Evolutionary conservation across 2,113 vertebrate species (phyloP), one percentile per base, ranked within the genome.

Genomic region (Ailurus styani): DNA sequence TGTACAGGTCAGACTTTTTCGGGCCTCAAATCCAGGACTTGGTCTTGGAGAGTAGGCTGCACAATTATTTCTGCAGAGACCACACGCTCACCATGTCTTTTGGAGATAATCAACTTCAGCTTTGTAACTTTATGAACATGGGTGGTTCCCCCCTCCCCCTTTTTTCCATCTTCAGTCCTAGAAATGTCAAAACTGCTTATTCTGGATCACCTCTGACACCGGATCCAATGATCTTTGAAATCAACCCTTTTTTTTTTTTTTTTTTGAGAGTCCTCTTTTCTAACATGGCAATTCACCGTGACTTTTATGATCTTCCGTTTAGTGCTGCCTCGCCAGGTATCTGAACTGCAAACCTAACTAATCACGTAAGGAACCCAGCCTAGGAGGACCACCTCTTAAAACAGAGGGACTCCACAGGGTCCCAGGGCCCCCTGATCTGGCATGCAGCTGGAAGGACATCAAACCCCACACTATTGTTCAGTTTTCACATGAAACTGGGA

Each of bases 1-100:
- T 85, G 90, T 45, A 57, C 31, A 47, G 75, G 93, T 96, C 88
- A 95, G 62, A n/a, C 84, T 95, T 96, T 87, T 7, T 79, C 92
- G 93, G 96, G 87, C 89, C 57, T 25, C 50, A 57, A 4, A 75
- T 54, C 89, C 68, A 94, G 86, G 7, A 0, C 55, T 50, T 66
- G n/a, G 57, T 94, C 47, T 86, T 78, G 31, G 75, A 57, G 47
- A 70, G 37, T 4, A 0, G 50, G 27, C 70, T 20, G 0, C 11
- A 2, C 50, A 62, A n/a, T 62, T 23, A 4, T 83, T 79, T 42
- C 79, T 79, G 47, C 15, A 37, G 54, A 54, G n/a, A n/a, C 77
- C 68, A n/a, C 55, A 29, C 21, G 34, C 13, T 64, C 21, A 34
- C 57, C 12, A 5, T 54, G 13, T 57, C 62, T 37, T 88, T 87